A percentile compares a stretch with the other conserved stretches of the same genome.
Conservation (phyloP, 2,888 invertebrate species). For the Notocelia uddmanniana region DNA sequence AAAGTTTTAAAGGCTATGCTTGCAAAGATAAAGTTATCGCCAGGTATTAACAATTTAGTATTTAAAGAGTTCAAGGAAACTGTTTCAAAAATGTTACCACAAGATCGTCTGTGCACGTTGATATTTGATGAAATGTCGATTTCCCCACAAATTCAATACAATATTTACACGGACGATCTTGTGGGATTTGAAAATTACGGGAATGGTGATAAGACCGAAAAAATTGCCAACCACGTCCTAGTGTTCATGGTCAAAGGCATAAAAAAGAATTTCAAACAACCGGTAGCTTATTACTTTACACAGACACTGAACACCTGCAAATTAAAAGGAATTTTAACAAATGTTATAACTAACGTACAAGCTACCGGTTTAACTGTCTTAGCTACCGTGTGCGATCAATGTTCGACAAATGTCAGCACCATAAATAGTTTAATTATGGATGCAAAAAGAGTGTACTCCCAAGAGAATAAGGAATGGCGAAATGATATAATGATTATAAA, state of each 20-base stretch:
- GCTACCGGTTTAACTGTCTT: conserved; percentile 41
- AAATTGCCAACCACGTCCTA: conserved; percentile 48
- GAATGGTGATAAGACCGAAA: conserved; percentile 8
- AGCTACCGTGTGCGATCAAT: conserved; percentile 48
- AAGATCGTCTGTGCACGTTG: conserved; percentile 45
- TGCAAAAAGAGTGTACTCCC: conserved; percentile 23
- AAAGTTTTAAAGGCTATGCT: conserved; percentile 36
- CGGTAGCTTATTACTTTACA: conserved; percentile 49
- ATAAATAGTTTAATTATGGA: conserved; percentile 40
- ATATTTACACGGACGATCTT: conserved; percentile 44
- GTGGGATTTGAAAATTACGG: conserved; percentile 40
- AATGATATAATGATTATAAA: conserved; percentile 27
- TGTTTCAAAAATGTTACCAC: conserved; percentile 9
- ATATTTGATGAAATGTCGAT: conserved; percentile 52
- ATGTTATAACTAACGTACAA: conserved; percentile 24
- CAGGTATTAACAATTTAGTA: conserved; percentile 28
- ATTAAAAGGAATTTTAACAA: conserved; percentile 40
- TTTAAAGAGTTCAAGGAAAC: conserved; percentile 40
- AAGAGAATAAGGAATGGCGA: conserved; percentile 27
- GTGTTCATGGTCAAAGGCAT: conserved; percentile 48
- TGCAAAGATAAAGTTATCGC: conserved; percentile 21
- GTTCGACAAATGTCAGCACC: conserved; percentile 35
- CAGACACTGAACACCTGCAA: conserved; percentile 19
- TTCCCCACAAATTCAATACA: conserved; percentile 46
- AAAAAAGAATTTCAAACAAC: conserved; percentile 49